A percentile compares a stretch with the other conserved stretches of the same genome.
Evolutionary conservation across 35 echinoderm and acorn worm genomes (phyloP).

Genomic region (Lytechinus variegatus): DNA sequence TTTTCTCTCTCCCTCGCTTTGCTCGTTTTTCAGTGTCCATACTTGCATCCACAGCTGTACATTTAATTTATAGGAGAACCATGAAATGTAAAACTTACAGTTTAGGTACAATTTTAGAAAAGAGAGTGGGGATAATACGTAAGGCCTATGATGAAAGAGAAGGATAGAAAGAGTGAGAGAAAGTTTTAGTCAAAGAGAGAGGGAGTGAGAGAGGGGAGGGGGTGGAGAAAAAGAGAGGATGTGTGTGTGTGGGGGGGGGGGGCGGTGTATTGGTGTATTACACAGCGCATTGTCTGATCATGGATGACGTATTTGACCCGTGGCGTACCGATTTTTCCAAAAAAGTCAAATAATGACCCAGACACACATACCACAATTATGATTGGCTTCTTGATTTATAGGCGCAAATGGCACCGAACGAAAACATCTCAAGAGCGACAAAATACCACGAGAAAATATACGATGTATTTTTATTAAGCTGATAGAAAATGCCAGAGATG

Average conservation of each 20-base stretch:
- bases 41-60: not conserved
- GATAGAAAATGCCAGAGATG: not conserved
- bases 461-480: not conserved
- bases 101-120: too few species aligned
- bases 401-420: conserved; percentile 19
- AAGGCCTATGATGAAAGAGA: too few species aligned
- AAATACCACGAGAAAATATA: conserved; percentile 2
- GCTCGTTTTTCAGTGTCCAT: not conserved
- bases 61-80: not conserved
- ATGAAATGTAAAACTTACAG: not conserved
- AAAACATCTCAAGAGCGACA: not conserved
- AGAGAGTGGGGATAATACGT: too few species aligned
- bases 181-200: not conserved
- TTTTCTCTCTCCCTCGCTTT: not conserved
- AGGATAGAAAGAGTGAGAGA: too few species aligned
- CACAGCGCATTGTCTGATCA: not conserved
- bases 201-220: not conserved
- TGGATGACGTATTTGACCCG: not conserved
- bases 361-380: conserved; percentile 36
- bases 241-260: too few species aligned
- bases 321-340: not conserved
- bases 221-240: not conserved
- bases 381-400: conserved; percentile 15
- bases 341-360: not conserved
- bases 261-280: too few species aligned